Percentiles rank a stretch among this genome's conserved stretches.
Conservation (phyloP, 2,888 invertebrate species). For the Calephelis perditalis region DNA sequence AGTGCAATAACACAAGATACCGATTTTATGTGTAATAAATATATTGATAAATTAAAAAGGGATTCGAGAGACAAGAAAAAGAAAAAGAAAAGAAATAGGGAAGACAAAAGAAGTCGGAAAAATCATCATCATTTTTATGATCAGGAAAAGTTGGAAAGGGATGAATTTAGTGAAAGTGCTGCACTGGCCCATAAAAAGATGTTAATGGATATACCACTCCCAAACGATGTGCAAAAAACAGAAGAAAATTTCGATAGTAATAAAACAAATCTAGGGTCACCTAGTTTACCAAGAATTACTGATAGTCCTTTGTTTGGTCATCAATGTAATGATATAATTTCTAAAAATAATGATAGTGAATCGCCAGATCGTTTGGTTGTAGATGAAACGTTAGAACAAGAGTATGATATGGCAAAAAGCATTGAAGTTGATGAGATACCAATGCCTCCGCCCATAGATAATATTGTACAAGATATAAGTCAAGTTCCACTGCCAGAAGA, state of each 20-base stretch:
- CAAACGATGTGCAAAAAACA: conserved; percentile 48
- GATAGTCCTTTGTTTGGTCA: conserved; percentile 78
- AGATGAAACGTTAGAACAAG: conserved; percentile 41
- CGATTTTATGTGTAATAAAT: conserved; percentile 29
- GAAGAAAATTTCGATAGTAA: conserved; percentile 49
- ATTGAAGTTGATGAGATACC: conserved; percentile 61
- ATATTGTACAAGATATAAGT: conserved; percentile 56
- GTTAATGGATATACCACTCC: conserved; percentile 59
- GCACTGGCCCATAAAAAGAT: conserved; percentile 50
- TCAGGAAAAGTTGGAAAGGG: conserved; percentile 60
- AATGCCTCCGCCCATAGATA: conserved; percentile 61
- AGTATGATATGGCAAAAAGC: conserved; percentile 44
- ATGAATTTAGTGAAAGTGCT: conserved; percentile 35
- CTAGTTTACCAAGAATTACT: conserved; percentile 80
- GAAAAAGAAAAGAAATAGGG: conserved; percentile 90
- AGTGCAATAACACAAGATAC: conserved; percentile 25
- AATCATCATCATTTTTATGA: conserved; percentile 83
- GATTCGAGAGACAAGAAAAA: conserved; percentile 88
- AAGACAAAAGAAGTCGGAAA: conserved; percentile 84
- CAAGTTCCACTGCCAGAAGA: conserved; percentile 65
- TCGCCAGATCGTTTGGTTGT: conserved; percentile 32
- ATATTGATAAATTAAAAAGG: conserved; percentile 61
- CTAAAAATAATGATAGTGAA: conserved; percentile 29
- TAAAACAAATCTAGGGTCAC: conserved; percentile 67
- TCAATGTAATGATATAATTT: conserved; percentile 38